These are phyloP conservation scores for Argynnis bischoffii DNA, from an alignment of 2,888 invertebrate genomes.

Conservation along the genomic window DNA sequence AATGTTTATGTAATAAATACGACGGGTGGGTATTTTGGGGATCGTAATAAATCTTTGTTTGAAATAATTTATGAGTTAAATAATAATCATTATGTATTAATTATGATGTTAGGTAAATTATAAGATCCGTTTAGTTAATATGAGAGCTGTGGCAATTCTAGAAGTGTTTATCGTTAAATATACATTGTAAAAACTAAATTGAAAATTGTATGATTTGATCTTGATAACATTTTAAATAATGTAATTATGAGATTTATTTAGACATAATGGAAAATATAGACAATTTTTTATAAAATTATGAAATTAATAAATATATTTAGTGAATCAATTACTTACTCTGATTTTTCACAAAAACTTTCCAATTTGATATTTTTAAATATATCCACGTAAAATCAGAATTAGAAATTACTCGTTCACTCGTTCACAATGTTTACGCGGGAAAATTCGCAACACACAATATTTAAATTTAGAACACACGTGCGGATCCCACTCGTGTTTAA, in stretches of 20 bases:
- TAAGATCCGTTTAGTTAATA: no score
- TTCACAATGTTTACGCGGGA: constrained; percentile 44
- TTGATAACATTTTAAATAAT: background rate
- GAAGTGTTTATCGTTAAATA: background rate
- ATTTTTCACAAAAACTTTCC: constrained; percentile 20
- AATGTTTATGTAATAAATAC: no score
- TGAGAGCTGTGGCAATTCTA: no score
- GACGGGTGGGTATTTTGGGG: no score
- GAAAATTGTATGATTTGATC: background rate
- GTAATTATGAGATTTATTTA: background rate
- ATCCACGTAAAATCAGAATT: constrained; percentile 10
- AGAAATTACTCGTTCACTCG: constrained; percentile 7
- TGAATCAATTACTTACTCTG: constrained; percentile 11
- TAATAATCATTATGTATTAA: no score
- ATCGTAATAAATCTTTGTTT: no score
- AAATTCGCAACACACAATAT: constrained; percentile 43
- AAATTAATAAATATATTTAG: no score
- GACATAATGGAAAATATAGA: background rate
- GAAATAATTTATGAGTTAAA: no score
- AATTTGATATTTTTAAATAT: constrained; percentile 25
- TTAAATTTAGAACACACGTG: constrained; percentile 65
- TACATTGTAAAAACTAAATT: background rate
- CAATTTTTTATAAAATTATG: no score
- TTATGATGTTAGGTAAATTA: no score
- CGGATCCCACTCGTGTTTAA: constrained; percentile 38